These are phyloP conservation scores for Agrotis puta DNA, from an alignment of 2,888 invertebrate species.

Conservation along the genomic window DNA sequence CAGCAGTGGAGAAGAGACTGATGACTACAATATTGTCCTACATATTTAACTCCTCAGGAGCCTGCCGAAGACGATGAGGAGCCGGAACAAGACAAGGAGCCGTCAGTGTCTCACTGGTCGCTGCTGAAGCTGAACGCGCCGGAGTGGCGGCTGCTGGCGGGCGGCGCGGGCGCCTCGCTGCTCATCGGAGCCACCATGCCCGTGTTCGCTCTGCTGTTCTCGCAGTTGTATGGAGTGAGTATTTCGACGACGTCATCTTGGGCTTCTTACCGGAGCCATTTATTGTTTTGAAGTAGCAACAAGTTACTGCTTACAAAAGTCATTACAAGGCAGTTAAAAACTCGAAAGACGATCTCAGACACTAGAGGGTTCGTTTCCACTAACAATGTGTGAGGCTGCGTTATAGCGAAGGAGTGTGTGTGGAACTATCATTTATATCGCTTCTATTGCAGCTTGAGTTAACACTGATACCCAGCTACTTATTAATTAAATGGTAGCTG, in stretches of 20 bases:
- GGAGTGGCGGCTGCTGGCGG: slow-evolving; percentile 92
- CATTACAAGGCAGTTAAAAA: neutral
- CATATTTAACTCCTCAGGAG: slow-evolving; percentile 37
- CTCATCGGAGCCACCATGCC: slow-evolving; percentile 93
- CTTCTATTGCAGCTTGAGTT: no score
- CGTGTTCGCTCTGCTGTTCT: slow-evolving; percentile 92
- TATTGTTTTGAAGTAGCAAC: neutral
- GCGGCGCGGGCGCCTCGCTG: slow-evolving; percentile 91
- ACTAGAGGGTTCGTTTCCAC: no score
- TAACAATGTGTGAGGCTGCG: no score
- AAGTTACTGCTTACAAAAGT: neutral
- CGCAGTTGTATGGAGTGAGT: slow-evolving; percentile 93
- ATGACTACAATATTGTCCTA: no score
- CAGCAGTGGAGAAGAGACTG: no score
- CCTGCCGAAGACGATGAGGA: slow-evolving; percentile 57
- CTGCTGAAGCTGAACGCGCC: slow-evolving; percentile 91
- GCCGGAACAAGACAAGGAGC: slow-evolving; percentile 53
- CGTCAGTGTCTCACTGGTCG: slow-evolving; percentile 74
- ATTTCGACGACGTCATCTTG: no score
- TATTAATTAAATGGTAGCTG: no score
- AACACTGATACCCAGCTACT: no score
- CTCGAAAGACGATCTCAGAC: neutral
- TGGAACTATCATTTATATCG: no score
- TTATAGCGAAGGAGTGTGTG: no score
- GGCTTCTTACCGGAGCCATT: no score